Evolutionary conservation across 2,797 vertebrate genomes (phyloP), one percentile per base, ranked within the genome.

Genomic region (Mormyrops boulengeri): DNA sequence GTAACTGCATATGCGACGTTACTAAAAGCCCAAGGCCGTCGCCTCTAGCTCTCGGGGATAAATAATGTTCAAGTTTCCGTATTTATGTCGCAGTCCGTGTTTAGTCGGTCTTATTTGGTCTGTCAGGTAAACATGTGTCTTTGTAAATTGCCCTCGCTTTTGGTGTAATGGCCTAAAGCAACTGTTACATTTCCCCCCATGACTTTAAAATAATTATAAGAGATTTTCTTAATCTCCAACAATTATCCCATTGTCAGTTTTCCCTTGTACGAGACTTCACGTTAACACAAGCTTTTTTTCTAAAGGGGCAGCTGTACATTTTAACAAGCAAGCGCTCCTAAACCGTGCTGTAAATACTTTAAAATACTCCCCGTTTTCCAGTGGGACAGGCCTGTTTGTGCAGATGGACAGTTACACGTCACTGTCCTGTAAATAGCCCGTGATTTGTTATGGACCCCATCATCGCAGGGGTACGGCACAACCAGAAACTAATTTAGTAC

Each of bases 71-170:
- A 44, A 19, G 41, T 82, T 82, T 82, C 77, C 19, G 77, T 82
- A 82, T 82, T 47, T 82, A 82, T 47, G 44, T 22, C 77, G 41
- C 41, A 11, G 17, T 82, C 38, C 41, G 2, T 34, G 17, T 82
- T 82, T 82, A 44, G 77, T 47, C 77, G 77, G 77, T 44, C 77
- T 82, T 82, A 82, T 82, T 82, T 82, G 77, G 77, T 82, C 38
- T 82, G 77, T 22, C 77, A 82, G 77, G 77, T 82, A 47, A 82
- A 82, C 77, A 82, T 44, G 38, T 22, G 19, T 82, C 77, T 82
- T 82, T 44, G 77, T 47, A 82, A 82, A 82, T 47, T 82, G 77
- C 44, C 41, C 19, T 44, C 22, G 77, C 77, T 82, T 82, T n/a
- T 82, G 41, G 77, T 82, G 77, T 47, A 82, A 82, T 47, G 38